phyloP scores from a whole-genome alignment of 1,140 invertebrate species.

The Dolichoris vasculosae region DNA sequence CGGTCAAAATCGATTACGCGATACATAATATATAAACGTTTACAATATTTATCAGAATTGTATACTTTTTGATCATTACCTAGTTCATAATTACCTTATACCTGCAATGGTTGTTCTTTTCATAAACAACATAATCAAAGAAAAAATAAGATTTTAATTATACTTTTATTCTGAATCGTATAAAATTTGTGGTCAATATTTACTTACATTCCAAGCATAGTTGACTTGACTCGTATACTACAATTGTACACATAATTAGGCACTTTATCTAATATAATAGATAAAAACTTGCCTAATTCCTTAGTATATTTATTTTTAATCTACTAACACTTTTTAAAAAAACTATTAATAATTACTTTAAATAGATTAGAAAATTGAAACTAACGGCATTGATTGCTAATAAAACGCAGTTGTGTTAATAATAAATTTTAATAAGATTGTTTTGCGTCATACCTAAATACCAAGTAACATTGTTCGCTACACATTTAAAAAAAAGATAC shows the following conservation, averaged over 20 bases:
- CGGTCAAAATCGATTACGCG: background rate
- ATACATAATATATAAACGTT: background rate
- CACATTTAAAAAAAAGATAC: no score
- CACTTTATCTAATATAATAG: background rate
- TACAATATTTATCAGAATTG: no score
- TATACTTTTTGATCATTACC: no score
- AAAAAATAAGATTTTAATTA: background rate
- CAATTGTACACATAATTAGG: background rate
- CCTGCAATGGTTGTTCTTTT: no score
- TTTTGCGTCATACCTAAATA: no score
- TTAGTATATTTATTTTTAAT: no score
- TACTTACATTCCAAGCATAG: background rate
- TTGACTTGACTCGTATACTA: background rate
- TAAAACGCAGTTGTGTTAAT: no score
- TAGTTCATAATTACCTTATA: background rate
- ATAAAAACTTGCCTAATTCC: background rate
- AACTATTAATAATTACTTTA: background rate
- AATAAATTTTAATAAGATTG: no score
- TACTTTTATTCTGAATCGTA: background rate
- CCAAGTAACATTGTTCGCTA: no score
- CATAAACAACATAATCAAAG: background rate
- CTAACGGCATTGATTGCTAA: background rate
- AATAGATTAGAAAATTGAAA: background rate
- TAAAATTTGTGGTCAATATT: background rate
- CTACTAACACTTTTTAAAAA: no score